Evolutionary conservation across 2,888 invertebrate genomes (phyloP).

Genomic region (Troglohyphantes excavatus): DNA sequence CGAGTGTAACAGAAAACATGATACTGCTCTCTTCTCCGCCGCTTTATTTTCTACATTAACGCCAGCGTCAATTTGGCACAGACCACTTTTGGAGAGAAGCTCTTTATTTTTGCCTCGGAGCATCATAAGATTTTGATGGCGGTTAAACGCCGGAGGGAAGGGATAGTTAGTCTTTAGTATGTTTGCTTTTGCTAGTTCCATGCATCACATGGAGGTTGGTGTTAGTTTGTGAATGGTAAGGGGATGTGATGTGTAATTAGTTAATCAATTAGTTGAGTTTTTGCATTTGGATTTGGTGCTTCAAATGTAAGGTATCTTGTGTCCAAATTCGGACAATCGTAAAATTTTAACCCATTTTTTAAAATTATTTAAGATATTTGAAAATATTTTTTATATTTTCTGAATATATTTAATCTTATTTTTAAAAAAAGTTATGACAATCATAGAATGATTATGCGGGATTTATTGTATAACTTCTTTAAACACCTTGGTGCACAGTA

Average conservation of each 20-base stretch:
- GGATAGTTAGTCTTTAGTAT: conserved; percentile 30
- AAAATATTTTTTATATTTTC: too few relatives aligned
- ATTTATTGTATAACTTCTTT: too few relatives aligned
- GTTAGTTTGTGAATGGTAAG: background rate
- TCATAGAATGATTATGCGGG: too few relatives aligned
- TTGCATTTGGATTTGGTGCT: too few relatives aligned
- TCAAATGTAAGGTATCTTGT: too few relatives aligned
- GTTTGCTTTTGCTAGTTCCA: background rate
- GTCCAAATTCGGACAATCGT: too few relatives aligned
- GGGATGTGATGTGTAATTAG: conserved; percentile 1
- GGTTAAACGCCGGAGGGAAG: conserved; percentile 43
- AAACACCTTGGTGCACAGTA: too few relatives aligned
- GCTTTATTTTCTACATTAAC: conserved; percentile 66
- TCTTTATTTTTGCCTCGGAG: conserved; percentile 21
- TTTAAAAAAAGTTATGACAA: too few relatives aligned
- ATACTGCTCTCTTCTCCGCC: conserved; percentile 57
- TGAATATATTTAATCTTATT: too few relatives aligned
- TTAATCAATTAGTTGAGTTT: background rate
- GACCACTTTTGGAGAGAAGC: conserved; percentile 35
- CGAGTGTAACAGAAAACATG: conserved; percentile 40
- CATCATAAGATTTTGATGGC: conserved; percentile 39
- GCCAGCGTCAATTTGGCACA: conserved; percentile 56
- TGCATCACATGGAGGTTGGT: conserved; percentile 15
- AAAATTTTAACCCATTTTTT: too few relatives aligned
- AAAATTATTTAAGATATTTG: too few relatives aligned